These are phyloP conservation scores for Drosophila tripunctata DNA, from an alignment of 2,888 invertebrate species.

Conservation along the genomic window DNA sequence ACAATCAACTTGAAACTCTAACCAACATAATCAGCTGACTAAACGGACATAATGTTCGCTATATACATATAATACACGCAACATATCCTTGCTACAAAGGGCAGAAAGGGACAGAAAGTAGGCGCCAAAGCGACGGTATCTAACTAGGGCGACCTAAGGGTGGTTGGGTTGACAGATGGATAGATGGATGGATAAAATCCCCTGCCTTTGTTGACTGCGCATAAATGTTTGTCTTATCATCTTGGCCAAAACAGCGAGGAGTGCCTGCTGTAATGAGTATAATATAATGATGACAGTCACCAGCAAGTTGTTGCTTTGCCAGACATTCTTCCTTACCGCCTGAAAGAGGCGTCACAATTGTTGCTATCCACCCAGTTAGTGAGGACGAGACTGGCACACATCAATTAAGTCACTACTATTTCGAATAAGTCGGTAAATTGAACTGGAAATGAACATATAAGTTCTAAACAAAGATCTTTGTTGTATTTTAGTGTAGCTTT, in stretches of 20 bases:
- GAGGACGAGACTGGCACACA: constrained; percentile 18
- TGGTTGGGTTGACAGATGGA: constrained; percentile 6
- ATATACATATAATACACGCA: constrained; percentile 21
- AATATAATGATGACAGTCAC: constrained; percentile 52
- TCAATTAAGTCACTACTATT: constrained; percentile 37
- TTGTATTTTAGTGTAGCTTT: background rate
- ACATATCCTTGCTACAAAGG: too few relatives aligned
- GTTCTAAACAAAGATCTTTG: background rate
- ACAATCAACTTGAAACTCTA: constrained; percentile 22
- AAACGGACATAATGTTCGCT: constrained; percentile 45
- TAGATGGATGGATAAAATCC: background rate
- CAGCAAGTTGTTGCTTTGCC: constrained; percentile 44
- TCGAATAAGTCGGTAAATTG: background rate
- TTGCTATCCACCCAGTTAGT: constrained; percentile 24
- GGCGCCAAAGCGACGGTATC: constrained; percentile 60
- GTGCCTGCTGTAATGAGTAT: constrained; percentile 47
- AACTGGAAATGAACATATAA: constrained; percentile 17
- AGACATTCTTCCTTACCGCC: background rate
- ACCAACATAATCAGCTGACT: constrained; percentile 46
- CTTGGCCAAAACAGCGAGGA: background rate
- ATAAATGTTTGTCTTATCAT: constrained; percentile 48
- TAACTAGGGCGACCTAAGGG: constrained; percentile 43
- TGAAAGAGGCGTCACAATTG: constrained; percentile 40
- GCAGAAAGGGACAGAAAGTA: constrained; percentile 32
- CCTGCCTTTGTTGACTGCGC: constrained; percentile 29